Conservation (phyloP, 1,140 invertebrate species). For the Macrocentrus cingulum region DNA sequence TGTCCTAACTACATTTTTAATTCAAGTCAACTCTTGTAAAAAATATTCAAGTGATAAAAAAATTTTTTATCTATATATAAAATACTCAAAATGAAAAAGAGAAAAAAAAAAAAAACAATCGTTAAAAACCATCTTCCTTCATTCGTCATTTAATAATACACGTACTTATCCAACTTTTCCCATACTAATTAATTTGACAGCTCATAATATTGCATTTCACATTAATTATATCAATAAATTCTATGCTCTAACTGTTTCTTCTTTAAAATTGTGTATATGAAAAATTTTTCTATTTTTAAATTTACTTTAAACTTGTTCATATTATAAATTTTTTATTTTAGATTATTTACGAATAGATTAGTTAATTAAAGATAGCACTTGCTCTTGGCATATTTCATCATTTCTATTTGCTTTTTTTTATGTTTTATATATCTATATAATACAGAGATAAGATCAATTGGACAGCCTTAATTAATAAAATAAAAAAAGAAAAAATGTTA, state of each 20-base stretch:
- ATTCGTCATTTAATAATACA: constrained; percentile 22
- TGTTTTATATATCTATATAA: constrained; percentile 16
- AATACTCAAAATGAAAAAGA: constrained; percentile 13
- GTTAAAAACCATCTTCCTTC: too few relatives aligned
- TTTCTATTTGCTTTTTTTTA: background rate
- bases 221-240: constrained; percentile 36
- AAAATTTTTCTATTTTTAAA: background rate
- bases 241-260: constrained; percentile 28
- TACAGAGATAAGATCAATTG: constrained; percentile 27
- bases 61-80: constrained; percentile 31
- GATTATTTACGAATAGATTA: background rate
- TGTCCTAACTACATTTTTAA: constrained; percentile 24
- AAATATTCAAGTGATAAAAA: too few relatives aligned
- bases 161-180: constrained; percentile 24
- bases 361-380: constrained; percentile 28
- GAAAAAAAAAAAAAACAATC: background rate
- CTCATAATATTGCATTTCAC: constrained; percentile 33
- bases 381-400: constrained; percentile 31
- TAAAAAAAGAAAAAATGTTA: background rate
- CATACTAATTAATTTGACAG: constrained; percentile 41
- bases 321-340: constrained; percentile 5
- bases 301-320: too few relatives aligned
- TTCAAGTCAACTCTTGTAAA: too few relatives aligned
- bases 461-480: constrained; percentile 29
- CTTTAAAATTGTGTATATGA: constrained; percentile 12